These are phyloP conservation scores for Erpetoichthys calabaricus DNA, from an alignment of 2,797 vertebrate genomes.

Conservation along the genomic window DNA sequence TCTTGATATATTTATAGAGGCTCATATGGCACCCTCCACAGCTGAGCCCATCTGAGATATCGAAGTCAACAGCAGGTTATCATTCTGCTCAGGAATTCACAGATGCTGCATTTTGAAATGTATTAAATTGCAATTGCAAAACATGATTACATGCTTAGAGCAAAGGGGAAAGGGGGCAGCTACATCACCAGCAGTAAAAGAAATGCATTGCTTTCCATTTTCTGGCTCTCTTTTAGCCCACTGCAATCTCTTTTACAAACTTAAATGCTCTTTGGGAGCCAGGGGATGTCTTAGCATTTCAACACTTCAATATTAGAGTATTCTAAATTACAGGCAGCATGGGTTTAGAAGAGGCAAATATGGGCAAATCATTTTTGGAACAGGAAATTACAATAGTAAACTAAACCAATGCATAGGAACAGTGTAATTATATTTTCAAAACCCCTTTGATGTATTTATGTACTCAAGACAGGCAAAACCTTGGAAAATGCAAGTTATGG, in stretches of 20 bases:
- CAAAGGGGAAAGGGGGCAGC: not conserved
- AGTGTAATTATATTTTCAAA: too few species aligned
- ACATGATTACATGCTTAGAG: conserved; percentile 2
- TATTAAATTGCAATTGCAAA: conserved; percentile 1
- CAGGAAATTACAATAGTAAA: too few species aligned
- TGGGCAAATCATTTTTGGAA: too few species aligned
- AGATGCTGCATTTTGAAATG: conserved; percentile 1
- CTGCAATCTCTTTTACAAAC: not conserved
- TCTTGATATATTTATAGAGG: too few species aligned
- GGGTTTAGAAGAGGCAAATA: too few species aligned
- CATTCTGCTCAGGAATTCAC: not conserved
- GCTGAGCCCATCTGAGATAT: not conserved
- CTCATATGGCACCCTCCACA: too few species aligned
- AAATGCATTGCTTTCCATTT: not conserved
- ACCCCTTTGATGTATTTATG: too few species aligned
- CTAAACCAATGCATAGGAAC: too few species aligned
- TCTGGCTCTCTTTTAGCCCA: not conserved
- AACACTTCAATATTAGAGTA: not conserved
- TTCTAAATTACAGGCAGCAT: too few species aligned
- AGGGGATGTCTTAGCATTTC: not conserved
- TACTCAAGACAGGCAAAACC: too few species aligned
- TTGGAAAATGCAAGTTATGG: too few species aligned
- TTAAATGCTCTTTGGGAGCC: not conserved
- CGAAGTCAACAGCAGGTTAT: not conserved
- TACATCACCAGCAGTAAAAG: not conserved